Conservation (phyloP, 2,113 vertebrate genomes). For the Anolis carolinensis region DNA sequence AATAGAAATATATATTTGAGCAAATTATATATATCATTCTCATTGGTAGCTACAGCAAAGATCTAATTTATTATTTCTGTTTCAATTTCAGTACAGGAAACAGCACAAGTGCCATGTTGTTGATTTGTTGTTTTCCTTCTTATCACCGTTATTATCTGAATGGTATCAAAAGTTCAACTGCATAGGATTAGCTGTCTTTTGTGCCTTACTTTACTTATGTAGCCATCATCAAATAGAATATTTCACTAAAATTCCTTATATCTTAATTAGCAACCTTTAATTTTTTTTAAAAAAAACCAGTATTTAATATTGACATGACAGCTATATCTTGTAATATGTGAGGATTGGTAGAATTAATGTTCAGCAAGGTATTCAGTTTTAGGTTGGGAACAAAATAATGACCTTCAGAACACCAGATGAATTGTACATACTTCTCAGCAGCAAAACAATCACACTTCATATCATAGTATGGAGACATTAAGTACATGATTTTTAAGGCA, state of each 20-base stretch:
- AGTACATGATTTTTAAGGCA: background rate
- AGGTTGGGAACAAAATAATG: background rate
- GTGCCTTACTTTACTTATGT: background rate
- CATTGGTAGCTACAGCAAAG: background rate
- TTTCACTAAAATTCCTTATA: background rate
- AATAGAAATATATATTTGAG: background rate
- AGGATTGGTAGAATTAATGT: background rate
- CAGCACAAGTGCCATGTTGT: background rate
- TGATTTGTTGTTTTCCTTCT: background rate
- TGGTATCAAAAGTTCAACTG: background rate
- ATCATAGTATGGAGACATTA: background rate
- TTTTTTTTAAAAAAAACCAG: background rate
- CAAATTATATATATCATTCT: too few species aligned
- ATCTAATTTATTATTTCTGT: background rate
- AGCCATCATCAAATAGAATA: background rate
- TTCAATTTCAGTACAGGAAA: background rate
- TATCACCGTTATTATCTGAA: background rate
- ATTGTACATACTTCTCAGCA: background rate
- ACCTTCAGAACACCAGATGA: background rate
- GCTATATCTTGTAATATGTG: background rate
- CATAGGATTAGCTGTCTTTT: background rate
- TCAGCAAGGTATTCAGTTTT: background rate
- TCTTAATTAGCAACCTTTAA: background rate
- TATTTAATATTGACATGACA: background rate
- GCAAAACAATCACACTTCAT: background rate